Percentiles rank a stretch among this genome's conserved stretches.
Evolutionary conservation across 2,797 vertebrate genomes (phyloP).

Genomic region (Corythornis leucogaster): DNA sequence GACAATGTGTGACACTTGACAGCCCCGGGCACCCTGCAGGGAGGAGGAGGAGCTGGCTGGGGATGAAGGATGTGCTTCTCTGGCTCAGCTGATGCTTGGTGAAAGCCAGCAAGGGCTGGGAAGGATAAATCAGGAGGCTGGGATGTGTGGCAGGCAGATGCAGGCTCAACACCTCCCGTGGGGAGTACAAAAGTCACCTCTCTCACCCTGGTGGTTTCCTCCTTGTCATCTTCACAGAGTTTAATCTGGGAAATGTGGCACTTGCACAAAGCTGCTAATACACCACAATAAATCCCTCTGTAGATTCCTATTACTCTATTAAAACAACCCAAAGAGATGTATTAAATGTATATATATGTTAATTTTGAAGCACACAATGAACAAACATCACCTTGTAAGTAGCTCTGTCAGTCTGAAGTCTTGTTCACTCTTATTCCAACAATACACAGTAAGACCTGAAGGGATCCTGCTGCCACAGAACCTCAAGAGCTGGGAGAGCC

Average conservation of each 20-base stretch:
- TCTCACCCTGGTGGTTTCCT: background rate
- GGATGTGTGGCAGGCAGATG: accelerated
- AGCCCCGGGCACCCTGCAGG: background rate
- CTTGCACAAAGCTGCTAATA: background rate
- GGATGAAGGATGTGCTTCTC: background rate
- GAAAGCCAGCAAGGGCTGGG: background rate
- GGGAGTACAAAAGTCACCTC: background rate
- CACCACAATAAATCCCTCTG: background rate
- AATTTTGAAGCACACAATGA: background rate
- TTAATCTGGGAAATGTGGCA: background rate
- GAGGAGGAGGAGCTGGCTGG: background rate
- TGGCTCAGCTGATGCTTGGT: background rate
- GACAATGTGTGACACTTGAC: accelerated
- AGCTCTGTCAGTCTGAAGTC: background rate
- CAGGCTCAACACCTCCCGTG: background rate
- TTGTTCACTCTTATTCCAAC: background rate
- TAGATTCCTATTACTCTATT: background rate
- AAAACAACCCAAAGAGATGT: background rate
- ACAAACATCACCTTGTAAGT: background rate
- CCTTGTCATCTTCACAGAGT: background rate
- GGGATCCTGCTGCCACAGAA: background rate
- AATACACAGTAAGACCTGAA: accelerated
- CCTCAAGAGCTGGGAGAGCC: background rate
- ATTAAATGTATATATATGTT: background rate
- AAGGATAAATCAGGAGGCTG: background rate